These are phyloP conservation scores for Cochlearius cochlearius DNA, from an alignment of 2,113 vertebrate species.

Conservation along the genomic window DNA sequence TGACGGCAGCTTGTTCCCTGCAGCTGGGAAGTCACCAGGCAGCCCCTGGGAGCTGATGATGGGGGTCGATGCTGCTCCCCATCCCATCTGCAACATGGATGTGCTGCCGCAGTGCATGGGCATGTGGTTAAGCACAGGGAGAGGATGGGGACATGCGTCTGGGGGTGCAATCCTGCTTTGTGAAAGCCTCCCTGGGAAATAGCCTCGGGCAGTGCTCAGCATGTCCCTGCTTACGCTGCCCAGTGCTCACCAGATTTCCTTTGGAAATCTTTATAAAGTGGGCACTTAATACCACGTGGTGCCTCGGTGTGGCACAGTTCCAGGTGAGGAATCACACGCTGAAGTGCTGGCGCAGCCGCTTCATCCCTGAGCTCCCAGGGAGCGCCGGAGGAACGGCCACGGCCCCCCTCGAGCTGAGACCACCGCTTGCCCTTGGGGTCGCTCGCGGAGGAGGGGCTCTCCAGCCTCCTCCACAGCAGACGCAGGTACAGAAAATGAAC, in stretches of 20 bases:
- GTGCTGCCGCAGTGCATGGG: neutral
- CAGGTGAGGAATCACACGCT: neutral
- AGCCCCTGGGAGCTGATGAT: neutral
- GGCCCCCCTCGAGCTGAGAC: neutral
- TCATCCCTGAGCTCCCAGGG: neutral
- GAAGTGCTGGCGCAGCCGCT: neutral
- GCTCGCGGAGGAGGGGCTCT: neutral
- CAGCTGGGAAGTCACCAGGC: neutral
- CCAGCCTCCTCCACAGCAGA: neutral
- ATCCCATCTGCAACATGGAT: neutral
- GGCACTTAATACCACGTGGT: rapidly evolving
- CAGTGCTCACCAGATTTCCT: neutral
- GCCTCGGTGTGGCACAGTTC: neutral
- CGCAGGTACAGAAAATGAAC: neutral
- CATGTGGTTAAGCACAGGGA: neutral
- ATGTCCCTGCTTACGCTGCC: neutral
- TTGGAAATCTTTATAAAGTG: neutral
- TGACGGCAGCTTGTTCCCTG: neutral
- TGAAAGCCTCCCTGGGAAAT: neutral
- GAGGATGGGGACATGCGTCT: neutral
- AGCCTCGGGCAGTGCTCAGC: neutral
- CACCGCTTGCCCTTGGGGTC: neutral
- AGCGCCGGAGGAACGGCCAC: rapidly evolving
- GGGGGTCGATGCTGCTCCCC: neutral
- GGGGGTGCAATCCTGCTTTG: neutral